These are phyloP conservation scores for Chaitophorus viminalis DNA, from an alignment of 2,888 invertebrate species.

Conservation along the genomic window DNA sequence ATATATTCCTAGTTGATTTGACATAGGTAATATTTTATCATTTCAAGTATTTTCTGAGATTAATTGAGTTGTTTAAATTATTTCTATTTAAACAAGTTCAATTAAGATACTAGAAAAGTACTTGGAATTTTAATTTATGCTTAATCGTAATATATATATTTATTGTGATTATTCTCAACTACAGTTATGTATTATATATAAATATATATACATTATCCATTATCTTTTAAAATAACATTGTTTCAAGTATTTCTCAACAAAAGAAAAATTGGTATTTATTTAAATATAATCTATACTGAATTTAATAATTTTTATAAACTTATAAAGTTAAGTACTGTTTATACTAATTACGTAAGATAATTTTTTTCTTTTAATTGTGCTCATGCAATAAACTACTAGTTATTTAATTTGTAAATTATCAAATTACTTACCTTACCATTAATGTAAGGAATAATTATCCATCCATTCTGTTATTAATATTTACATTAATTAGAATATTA, in stretches of 20 bases:
- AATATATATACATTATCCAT: not conserved
- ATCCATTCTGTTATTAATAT: no score
- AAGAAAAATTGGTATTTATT: not conserved
- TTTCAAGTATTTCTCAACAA: conserved; percentile 32
- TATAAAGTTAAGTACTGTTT: not conserved
- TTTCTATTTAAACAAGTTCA: not conserved
- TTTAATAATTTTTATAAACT: not conserved
- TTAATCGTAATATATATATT: conserved; percentile 4
- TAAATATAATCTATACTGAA: not conserved
- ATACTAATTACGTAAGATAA: not conserved
- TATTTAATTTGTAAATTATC: not conserved
- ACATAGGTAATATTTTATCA: conserved; percentile 4
- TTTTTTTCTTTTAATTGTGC: not conserved
- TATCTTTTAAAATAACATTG: conserved; percentile 21
- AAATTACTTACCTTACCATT: not conserved
- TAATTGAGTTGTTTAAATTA: not conserved
- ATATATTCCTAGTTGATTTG: not conserved
- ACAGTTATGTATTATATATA: not conserved
- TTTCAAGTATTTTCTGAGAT: conserved; percentile 22
- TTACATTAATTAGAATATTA: no score
- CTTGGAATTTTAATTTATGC: conserved; percentile 20
- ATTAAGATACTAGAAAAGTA: not conserved
- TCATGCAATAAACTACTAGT: not conserved
- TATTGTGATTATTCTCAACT: not conserved
- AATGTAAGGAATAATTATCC: no score